These are phyloP conservation scores for Ruditapes philippinarum DNA, from an alignment of 1,140 invertebrate genomes.

Conservation along the genomic window DNA sequence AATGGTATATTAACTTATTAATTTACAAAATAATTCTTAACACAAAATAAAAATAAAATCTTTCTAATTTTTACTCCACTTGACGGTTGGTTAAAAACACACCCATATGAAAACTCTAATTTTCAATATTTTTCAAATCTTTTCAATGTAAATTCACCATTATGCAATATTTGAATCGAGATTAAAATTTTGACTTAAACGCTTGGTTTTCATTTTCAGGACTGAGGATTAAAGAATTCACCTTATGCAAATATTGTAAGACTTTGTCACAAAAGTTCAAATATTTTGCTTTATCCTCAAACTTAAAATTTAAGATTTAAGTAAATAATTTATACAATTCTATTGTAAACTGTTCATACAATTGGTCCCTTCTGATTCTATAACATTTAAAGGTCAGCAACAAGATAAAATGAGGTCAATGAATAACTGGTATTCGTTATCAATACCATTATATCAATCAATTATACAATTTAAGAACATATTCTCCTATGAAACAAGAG, in stretches of 20 bases:
- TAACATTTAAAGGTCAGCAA: not conserved
- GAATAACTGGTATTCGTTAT: not conserved
- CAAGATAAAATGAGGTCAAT: not conserved
- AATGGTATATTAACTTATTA: no score
- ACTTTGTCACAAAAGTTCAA: not conserved
- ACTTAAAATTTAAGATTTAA: not conserved
- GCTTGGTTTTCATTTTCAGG: not conserved
- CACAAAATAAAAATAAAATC: no score
- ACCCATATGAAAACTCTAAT: no score
- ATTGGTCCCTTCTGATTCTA: not conserved
- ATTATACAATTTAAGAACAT: no score
- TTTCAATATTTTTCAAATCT: no score
- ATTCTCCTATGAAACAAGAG: not conserved
- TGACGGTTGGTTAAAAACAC: no score
- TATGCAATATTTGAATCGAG: not conserved
- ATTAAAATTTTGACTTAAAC: conserved; percentile 7
- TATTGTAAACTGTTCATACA: not conserved
- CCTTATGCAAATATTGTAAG: not conserved
- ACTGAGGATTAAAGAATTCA: not conserved
- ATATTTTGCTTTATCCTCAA: not conserved
- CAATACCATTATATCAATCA: not conserved
- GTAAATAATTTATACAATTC: not conserved
- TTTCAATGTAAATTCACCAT: no score
- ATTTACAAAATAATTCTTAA: no score
- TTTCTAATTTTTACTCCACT: no score